These are phyloP conservation scores for Dysmachus trigonus DNA, from an alignment of 2,888 invertebrate genomes.

Conservation along the genomic window DNA sequence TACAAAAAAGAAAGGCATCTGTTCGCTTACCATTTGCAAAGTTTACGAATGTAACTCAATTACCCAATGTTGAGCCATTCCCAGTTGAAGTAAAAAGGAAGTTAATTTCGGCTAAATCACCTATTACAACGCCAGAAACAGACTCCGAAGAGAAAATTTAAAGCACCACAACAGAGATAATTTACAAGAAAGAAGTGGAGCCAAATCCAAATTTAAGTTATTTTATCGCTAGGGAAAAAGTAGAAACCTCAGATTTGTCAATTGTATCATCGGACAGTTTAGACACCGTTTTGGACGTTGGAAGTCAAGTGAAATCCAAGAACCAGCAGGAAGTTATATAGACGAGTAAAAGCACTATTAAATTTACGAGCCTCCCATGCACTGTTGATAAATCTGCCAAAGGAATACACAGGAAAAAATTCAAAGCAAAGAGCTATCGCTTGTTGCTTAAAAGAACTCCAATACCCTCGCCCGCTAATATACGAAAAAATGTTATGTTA, in stretches of 20 bases:
- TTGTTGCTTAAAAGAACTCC: not conserved
- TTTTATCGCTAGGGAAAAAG: conserved; percentile 62
- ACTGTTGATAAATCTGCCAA: not conserved
- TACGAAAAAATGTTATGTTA: not conserved
- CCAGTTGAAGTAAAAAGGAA: not conserved
- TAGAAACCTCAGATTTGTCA: conserved; percentile 63
- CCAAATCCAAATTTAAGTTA: conserved; percentile 57
- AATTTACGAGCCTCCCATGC: not conserved
- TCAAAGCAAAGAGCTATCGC: not conserved
- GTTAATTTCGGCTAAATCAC: conserved; percentile 34
- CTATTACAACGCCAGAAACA: conserved; percentile 55
- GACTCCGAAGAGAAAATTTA: conserved; percentile 44
- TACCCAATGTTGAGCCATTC: not conserved
- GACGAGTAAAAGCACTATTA: not conserved
- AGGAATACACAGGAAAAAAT: not conserved
- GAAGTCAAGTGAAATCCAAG: conserved; percentile 54
- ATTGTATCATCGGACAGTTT: conserved; percentile 64
- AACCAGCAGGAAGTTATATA: conserved; percentile 37
- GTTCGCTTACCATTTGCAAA: conserved; percentile 47
- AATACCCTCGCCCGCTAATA: not conserved
- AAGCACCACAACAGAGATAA: not conserved
- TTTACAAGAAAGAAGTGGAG: conserved; percentile 36
- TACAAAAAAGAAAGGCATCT: conserved; percentile 61
- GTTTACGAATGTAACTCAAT: not conserved
- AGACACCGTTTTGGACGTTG: conserved; percentile 62